Evolutionary conservation across 2,888 invertebrate genomes (phyloP).

Genomic region (Pheosia gnoma): DNA sequence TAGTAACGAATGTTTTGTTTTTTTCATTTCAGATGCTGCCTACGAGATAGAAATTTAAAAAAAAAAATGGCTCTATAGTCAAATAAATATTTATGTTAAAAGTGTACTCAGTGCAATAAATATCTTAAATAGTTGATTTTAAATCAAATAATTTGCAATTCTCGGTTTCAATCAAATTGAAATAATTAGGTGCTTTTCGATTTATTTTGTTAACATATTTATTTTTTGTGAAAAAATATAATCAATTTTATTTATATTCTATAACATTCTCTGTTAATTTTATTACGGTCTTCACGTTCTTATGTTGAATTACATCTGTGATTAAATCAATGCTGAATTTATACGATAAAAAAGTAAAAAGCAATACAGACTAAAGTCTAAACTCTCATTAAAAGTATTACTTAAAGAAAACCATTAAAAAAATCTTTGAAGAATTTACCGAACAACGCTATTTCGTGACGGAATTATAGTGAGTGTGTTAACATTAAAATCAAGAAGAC

Average conservation of each 20-base stretch:
- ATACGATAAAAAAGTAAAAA: conserved; percentile 12
- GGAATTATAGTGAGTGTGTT: background rate
- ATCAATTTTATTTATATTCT: background rate
- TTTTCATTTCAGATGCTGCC: conserved; percentile 61
- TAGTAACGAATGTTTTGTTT: background rate
- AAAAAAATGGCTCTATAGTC: conserved; percentile 37
- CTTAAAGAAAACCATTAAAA: background rate
- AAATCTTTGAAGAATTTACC: background rate
- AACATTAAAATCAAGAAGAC: background rate
- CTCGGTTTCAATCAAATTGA: conserved; percentile 52
- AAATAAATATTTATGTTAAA: conserved; percentile 46
- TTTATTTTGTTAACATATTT: conserved; percentile 22
- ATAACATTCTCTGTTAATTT: no score
- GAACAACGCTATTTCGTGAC: background rate
- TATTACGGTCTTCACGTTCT: background rate
- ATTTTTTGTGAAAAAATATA: conserved; percentile 6
- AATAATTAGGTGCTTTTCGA: conserved; percentile 26
- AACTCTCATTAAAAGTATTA: background rate
- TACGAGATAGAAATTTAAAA: conserved; percentile 28
- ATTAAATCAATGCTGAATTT: conserved; percentile 12
- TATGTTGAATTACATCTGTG: conserved; percentile 12
- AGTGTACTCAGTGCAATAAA: conserved; percentile 67
- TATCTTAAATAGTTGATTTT: conserved; percentile 40
- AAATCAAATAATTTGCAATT: conserved; percentile 40
- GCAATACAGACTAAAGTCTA: conserved; percentile 8